Evolutionary conservation across 1,140 invertebrate species (phyloP).

Genomic region (Metaphire vulgaris): DNA sequence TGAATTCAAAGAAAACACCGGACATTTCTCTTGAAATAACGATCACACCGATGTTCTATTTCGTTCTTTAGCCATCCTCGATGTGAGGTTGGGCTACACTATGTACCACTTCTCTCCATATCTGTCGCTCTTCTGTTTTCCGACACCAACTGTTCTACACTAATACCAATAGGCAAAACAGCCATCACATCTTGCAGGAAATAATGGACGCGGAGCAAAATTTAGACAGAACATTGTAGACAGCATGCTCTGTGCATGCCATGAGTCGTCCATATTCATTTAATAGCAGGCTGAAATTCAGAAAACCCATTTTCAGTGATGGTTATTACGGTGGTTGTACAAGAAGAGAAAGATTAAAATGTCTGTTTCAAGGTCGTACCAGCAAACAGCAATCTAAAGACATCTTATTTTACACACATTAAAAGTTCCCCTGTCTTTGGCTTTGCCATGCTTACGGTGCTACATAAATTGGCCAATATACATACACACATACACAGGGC

Average conservation of each 20-base stretch:
- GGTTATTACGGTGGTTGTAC: background rate
- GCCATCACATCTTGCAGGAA: background rate
- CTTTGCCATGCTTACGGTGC: no score
- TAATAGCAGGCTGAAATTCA: no score
- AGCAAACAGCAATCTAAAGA: background rate
- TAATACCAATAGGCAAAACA: background rate
- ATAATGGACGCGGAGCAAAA: background rate
- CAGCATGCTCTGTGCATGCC: no score
- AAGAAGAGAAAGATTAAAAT: background rate
- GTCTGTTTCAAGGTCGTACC: background rate
- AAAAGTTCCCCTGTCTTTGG: background rate
- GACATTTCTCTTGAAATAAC: slow-evolving; percentile 63
- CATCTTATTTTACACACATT: background rate
- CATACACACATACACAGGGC: background rate
- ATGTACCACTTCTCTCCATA: no score
- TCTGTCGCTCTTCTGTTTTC: slow-evolving; percentile 14
- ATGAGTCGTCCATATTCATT: no score
- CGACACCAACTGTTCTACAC: background rate
- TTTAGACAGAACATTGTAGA: no score
- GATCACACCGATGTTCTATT: slow-evolving; percentile 63
- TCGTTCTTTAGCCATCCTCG: slow-evolving; percentile 64
- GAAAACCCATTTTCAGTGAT: no score
- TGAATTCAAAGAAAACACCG: slow-evolving; percentile 65
- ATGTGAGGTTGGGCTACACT: no score
- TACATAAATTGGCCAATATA: no score